A percentile compares a stretch with the other conserved stretches of the same genome.
Conservation (phyloP, 2,113 vertebrate genomes). For the Acanthisitta chloris region DNA sequence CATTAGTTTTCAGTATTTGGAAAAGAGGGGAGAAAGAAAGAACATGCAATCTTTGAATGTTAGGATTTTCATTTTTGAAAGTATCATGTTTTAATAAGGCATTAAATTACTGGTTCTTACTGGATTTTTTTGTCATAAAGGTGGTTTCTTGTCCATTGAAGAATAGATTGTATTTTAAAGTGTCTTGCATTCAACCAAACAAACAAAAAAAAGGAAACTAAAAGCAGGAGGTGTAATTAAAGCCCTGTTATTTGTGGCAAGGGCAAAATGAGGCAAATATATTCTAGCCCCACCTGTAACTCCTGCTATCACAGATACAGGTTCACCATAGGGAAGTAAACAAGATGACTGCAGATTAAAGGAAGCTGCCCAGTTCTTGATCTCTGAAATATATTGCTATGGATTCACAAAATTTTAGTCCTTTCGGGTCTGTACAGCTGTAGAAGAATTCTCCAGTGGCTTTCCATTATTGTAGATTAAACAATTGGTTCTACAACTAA, state of each 20-base stretch:
- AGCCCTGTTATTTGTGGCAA: background rate
- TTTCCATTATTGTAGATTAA: background rate
- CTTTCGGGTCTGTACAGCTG: background rate
- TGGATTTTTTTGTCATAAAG: background rate
- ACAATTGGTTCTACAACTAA: background rate
- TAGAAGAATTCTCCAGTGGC: background rate
- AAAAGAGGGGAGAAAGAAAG: conserved; percentile 2
- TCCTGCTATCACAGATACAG: background rate
- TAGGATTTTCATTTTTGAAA: background rate
- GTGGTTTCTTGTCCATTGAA: background rate
- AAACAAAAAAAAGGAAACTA: background rate
- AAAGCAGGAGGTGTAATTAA: background rate
- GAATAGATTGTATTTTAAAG: background rate
- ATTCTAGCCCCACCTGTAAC: background rate
- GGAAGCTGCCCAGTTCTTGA: background rate
- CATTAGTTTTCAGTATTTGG: conserved; percentile 46
- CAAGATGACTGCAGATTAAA: background rate
- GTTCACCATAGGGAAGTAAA: background rate
- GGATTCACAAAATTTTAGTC: background rate
- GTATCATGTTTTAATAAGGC: conserved; percentile 1
- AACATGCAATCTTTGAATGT: background rate
- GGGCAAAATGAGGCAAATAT: background rate
- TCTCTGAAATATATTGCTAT: background rate
- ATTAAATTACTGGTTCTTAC: background rate
- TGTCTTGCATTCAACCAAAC: background rate